phyloP scores from a whole-genome alignment of 2,113 vertebrate genomes.

The Cyanoliseus patagonus region DNA sequence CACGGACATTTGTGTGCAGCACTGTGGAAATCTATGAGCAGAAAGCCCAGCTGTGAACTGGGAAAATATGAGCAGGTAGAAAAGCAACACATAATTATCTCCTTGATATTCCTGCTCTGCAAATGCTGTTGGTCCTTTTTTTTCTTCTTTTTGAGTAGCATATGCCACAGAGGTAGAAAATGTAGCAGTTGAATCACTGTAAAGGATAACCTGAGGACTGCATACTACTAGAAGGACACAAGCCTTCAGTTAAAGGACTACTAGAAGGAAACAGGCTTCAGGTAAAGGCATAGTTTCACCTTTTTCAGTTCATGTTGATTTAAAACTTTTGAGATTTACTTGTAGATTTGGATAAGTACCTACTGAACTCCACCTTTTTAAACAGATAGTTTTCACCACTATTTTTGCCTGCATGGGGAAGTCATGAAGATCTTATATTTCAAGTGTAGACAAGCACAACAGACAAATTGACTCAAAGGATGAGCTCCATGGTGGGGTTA shows the following conservation, averaged over 20 bases:
- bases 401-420: not conserved
- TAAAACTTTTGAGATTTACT: not conserved
- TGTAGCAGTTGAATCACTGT: not conserved
- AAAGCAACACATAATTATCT: not conserved
- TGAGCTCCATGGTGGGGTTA: rapidly evolving
- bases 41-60: not conserved
- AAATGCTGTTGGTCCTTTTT: not conserved
- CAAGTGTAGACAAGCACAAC: rapidly evolving
- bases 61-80: not conserved
- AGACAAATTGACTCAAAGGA: not conserved
- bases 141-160: not conserved
- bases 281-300: not conserved
- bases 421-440: not conserved
- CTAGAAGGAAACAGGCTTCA: not conserved
- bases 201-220: not conserved
- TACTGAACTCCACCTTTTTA: not conserved
- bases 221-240: not conserved
- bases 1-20: not conserved
- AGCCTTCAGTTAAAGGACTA: not conserved
- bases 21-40: not conserved
- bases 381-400: not conserved
- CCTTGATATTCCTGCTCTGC: not conserved
- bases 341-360: not conserved
- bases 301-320: not conserved
- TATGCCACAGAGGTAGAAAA: not conserved